Base-by-base conservation (phyloP, 2,797 vertebrate species). In the Melanitta fusca region DNA sequence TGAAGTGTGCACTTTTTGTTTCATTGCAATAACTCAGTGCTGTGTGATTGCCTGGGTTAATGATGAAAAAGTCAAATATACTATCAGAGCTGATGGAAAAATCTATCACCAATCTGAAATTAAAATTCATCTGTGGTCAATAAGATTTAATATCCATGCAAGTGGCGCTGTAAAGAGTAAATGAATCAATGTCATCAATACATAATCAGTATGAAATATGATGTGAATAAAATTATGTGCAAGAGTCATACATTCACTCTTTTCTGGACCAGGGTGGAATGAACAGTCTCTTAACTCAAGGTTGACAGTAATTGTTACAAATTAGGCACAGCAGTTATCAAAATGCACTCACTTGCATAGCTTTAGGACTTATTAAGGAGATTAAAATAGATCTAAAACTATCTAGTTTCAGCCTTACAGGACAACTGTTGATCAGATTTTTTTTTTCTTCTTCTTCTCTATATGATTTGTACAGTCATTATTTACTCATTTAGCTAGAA, bases 41-140 rank as follows among this genome's bases (percentile, higher is more conserved):
- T 98, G 97, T 98, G 97, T 98, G 98, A 98, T 98, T 98, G 98
- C 98, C 97, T 98, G 98, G 97, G 97, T 98, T 98, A 98, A 98
- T 98, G 98, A 98, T 98, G 98, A 98, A 98, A 98, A 98, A 98
- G 98, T 98, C 98, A 98, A 98, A 98, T 98, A 98, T 97, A 98
- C 98, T 98, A 98, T 99, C 98, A 99, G 98, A 98, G 98, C 98
- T 98, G 98, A 99, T 98, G 98, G 98, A 98, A 99, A 99, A 99
- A 99, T 99, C 98, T 98, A 99, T 99, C 98, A 98, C 98, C 98
- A 98, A 98, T 99, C 98, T 98, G 98, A 99, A 99, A 99, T 99
- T 99, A 98, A 99, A 99, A 99, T 98, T 98, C 98, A 99, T 99
- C 99, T 99, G 98, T 98, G 98, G 98, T 99, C 98, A 98, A 99